These are phyloP conservation scores for Trinorchestia longiramus DNA, from an alignment of 1,140 invertebrate genomes.

Conservation along the genomic window DNA sequence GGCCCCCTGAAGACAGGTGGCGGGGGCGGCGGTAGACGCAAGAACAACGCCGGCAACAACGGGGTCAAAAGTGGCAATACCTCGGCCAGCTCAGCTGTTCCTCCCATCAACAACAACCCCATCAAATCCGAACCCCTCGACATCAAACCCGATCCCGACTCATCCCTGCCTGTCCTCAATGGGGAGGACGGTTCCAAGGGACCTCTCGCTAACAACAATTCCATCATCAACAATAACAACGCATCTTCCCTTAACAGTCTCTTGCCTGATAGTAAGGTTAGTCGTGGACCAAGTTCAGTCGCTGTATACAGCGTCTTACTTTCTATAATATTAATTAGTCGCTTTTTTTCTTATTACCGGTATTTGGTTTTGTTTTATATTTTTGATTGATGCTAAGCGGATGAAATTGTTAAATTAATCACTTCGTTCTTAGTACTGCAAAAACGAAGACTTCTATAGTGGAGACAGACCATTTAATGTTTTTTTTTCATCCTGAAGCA, in stretches of 20 bases:
- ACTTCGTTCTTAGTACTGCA: no score
- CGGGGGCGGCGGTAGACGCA: not conserved
- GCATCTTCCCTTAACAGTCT: not conserved
- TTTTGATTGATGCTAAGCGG: no score
- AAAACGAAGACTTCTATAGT: no score
- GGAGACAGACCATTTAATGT: no score
- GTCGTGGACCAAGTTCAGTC: not conserved
- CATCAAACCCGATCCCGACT: conserved; percentile 39
- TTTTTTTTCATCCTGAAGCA: no score
- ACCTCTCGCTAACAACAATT: conserved; percentile 8
- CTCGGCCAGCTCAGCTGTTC: conserved; percentile 56
- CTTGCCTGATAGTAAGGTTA: conserved; percentile 12
- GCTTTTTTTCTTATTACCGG: no score
- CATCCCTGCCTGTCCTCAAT: conserved; percentile 43
- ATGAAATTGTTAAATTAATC: no score
- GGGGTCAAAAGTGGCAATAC: conserved; percentile 60
- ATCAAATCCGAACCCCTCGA: conserved; percentile 55
- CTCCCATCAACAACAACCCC: conserved; percentile 60
- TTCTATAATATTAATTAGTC: no score
- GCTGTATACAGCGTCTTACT: no score
- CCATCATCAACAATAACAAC: conserved; percentile 47
- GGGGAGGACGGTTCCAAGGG: conserved; percentile 12
- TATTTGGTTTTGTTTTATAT: no score
- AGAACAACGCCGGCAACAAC: conserved; percentile 59
- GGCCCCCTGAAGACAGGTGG: not conserved